A percentile compares a stretch with the other conserved stretches of the same genome.
These are phyloP conservation scores for Drosophila picticornis DNA, from an alignment of 2,888 invertebrate genomes.

Conservation along the genomic window DNA sequence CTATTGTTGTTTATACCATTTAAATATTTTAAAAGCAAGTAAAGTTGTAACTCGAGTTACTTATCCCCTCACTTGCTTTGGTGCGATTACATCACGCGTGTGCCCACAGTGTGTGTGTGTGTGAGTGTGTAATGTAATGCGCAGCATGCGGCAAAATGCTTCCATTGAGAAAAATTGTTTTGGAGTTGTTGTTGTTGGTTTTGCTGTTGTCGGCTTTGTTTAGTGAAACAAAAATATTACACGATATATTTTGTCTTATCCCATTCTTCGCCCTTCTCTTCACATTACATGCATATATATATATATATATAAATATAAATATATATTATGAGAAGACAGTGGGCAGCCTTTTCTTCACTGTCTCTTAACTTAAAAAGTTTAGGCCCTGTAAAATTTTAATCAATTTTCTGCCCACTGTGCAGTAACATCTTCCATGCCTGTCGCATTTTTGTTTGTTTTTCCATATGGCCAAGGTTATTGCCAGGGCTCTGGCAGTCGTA, in stretches of 20 bases:
- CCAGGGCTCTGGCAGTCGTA: constrained; percentile 27
- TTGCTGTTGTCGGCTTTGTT: constrained; percentile 25
- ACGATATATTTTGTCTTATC: constrained; percentile 54
- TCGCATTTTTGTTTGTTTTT: constrained; percentile 5
- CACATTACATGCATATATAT: constrained; percentile 30
- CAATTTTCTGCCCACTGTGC: constrained; percentile 36
- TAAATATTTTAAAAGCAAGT: constrained; percentile 56
- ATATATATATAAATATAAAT: background rate
- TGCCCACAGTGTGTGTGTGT: constrained; percentile 12
- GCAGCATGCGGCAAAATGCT: constrained; percentile 68
- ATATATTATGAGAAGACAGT: constrained; percentile 23
- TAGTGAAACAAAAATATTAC: constrained; percentile 59
- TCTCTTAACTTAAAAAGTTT: background rate
- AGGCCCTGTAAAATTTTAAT: background rate
- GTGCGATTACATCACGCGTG: constrained; percentile 67
- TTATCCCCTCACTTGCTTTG: constrained; percentile 66
- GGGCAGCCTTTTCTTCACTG: constrained; percentile 2
- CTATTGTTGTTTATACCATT: constrained; percentile 68
- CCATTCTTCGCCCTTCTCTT: constrained; percentile 32
- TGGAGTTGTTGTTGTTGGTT: constrained; percentile 25
- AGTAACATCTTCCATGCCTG: constrained; percentile 14
- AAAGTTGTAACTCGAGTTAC: constrained; percentile 74
- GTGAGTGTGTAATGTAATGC: constrained; percentile 38
- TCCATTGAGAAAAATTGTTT: constrained; percentile 68
- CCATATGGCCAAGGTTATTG: constrained; percentile 59